Conservation (phyloP, 2,797 vertebrate genomes). For the Carduelis carduelis region DNA sequence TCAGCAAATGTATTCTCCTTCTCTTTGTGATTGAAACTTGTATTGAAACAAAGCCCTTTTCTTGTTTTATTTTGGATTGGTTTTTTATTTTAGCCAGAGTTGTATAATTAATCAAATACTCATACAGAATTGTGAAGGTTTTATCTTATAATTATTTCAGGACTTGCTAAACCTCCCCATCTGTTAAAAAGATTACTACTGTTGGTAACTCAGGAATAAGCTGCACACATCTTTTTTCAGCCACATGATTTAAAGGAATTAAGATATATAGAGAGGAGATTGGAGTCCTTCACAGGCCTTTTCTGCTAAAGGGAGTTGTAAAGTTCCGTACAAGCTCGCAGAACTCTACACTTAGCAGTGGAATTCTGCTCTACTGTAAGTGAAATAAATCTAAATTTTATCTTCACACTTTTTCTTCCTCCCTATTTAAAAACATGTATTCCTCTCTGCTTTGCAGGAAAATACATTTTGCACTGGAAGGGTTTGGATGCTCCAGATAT, state of each 20-base stretch:
- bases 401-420: neutral
- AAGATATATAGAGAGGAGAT: neutral
- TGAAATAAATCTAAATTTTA: neutral
- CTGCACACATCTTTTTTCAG: neutral
- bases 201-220: neutral
- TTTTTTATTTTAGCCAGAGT: neutral
- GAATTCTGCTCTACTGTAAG: neutral
- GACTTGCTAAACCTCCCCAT: neutral
- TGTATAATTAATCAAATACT: neutral
- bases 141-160: neutral
- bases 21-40: neutral
- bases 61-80: neutral
- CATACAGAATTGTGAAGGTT: neutral
- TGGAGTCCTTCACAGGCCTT: neutral
- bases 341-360: neutral
- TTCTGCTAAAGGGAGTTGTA: neutral
- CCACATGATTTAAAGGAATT: neutral
- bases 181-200: neutral
- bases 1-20: neutral
- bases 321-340: neutral
- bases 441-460: neutral
- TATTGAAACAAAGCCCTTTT: neutral
- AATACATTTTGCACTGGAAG: neutral
- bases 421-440: neutral
- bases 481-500: neutral